Evolutionary conservation across 2,113 vertebrate species (phyloP).

Genomic region (Pandion haliaetus): DNA sequence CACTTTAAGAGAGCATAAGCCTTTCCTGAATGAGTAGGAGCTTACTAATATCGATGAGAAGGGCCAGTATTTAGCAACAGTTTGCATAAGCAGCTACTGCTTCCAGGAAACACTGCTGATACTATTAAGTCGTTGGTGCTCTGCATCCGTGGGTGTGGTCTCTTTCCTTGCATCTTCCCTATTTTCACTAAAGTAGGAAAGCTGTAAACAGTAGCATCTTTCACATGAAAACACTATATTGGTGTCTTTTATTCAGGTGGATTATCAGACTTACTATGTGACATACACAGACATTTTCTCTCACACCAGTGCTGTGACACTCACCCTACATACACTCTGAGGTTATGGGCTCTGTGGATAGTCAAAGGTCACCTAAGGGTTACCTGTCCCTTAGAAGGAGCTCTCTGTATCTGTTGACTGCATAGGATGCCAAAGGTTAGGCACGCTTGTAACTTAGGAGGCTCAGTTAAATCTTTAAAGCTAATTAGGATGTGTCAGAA

Average conservation of each 20-base stretch:
- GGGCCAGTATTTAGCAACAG: not conserved
- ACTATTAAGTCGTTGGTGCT: accelerated
- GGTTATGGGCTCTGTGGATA: not conserved
- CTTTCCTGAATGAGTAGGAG: not conserved
- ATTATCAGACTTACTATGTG: not conserved
- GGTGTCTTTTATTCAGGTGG: not conserved
- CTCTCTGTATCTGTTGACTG: not conserved
- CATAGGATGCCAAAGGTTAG: not conserved
- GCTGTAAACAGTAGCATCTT: not conserved
- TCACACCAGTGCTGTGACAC: not conserved
- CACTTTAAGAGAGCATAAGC: not conserved
- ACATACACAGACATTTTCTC: not conserved
- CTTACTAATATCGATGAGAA: not conserved
- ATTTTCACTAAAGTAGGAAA: not conserved
- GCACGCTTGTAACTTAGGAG: not conserved
- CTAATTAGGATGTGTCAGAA: not conserved
- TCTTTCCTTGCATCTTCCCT: not conserved
- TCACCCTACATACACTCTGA: not conserved
- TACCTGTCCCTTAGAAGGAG: not conserved
- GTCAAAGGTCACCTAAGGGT: not conserved
- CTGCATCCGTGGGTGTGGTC: not conserved
- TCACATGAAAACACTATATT: not conserved
- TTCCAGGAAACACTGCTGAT: not conserved
- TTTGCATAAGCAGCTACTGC: not conserved
- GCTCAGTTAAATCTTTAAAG: not conserved